phyloP scores from a whole-genome alignment of 64 coral and sea anemone genomes.

The Orbicella faveolata region DNA sequence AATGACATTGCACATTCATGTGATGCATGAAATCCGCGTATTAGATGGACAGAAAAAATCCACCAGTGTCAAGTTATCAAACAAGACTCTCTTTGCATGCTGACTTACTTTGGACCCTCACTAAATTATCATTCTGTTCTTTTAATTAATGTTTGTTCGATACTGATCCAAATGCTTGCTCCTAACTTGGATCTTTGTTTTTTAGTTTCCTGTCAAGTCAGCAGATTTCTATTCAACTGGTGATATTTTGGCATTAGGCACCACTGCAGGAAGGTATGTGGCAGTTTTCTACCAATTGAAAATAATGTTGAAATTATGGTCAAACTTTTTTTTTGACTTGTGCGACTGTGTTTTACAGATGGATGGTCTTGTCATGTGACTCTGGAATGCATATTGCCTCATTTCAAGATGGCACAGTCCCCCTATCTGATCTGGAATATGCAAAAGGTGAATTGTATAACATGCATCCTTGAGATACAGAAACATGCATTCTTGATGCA shows the following conservation, averaged over 20 bases:
- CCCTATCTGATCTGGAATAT: slow-evolving; percentile 85
- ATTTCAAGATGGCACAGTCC: slow-evolving; percentile 74
- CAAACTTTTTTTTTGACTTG: no score
- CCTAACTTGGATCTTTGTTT: no score
- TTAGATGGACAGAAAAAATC: no score
- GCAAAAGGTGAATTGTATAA: slow-evolving; percentile 54
- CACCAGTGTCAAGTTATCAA: no score
- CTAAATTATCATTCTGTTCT: no score
- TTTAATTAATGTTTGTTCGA: no score
- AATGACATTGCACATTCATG: no score
- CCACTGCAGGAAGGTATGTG: slow-evolving; percentile 67
- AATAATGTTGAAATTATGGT: not conserved
- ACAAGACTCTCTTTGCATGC: no score
- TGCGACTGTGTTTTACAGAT: slow-evolving; percentile 25
- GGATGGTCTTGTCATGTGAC: slow-evolving; percentile 79
- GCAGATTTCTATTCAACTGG: slow-evolving; percentile 76
- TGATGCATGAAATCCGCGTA: no score
- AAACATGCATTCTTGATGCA: no score
- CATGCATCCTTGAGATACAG: not conserved
- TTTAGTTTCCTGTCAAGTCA: slow-evolving; percentile 71
- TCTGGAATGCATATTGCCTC: slow-evolving; percentile 74
- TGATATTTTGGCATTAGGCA: slow-evolving; percentile 63
- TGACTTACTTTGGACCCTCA: no score
- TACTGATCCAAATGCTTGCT: not conserved
- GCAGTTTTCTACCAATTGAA: not conserved